These are phyloP conservation scores for Achroia grisella DNA, from an alignment of 1,140 invertebrate genomes.

Conservation along the genomic window DNA sequence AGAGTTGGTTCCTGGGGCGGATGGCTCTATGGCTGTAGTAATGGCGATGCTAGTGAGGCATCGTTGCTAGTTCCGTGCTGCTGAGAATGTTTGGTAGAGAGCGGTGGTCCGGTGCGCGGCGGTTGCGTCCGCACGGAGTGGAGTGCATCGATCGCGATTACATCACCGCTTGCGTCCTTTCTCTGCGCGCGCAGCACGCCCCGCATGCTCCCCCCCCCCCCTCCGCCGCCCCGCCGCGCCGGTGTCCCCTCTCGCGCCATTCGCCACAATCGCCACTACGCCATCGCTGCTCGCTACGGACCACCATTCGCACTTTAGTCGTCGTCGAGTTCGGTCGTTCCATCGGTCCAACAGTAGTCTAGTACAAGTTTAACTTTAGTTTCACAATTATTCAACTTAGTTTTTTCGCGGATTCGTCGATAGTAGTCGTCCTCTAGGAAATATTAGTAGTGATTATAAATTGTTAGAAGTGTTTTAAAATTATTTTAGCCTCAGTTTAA, in stretches of 20 bases:
- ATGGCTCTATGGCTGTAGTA: background rate
- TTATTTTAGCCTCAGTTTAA: constrained; percentile 15
- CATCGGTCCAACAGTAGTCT: constrained; percentile 13
- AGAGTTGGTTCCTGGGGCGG: constrained; percentile 3
- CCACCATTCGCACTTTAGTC: constrained; percentile 55
- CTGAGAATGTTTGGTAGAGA: constrained; percentile 12
- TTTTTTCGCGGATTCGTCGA: constrained; percentile 15
- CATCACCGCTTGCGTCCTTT: constrained; percentile 67
- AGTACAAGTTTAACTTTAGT: constrained; percentile 46
- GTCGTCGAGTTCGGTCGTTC: constrained; percentile 36
- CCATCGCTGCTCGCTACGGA: constrained; percentile 37
- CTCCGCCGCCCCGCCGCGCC: constrained; percentile 12
- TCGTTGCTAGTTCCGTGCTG: background rate
- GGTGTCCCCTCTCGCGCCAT: constrained; percentile 27
- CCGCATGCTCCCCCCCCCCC: constrained; percentile 18
- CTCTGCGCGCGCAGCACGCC: constrained; percentile 61
- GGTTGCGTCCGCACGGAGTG: constrained; percentile 37
- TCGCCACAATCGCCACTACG: constrained; percentile 47
- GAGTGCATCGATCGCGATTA: constrained; percentile 70
- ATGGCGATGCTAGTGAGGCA: background rate
- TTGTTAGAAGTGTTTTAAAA: constrained; percentile 21
- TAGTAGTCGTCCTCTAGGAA: constrained; percentile 7
- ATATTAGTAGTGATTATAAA: constrained; percentile 23
- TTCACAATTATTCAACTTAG: constrained; percentile 28
- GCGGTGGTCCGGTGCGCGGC: constrained; percentile 15